These are phyloP conservation scores for Callithrix jacchus DNA, from an alignment of 2,113 vertebrate genomes.

Conservation along the genomic window DNA sequence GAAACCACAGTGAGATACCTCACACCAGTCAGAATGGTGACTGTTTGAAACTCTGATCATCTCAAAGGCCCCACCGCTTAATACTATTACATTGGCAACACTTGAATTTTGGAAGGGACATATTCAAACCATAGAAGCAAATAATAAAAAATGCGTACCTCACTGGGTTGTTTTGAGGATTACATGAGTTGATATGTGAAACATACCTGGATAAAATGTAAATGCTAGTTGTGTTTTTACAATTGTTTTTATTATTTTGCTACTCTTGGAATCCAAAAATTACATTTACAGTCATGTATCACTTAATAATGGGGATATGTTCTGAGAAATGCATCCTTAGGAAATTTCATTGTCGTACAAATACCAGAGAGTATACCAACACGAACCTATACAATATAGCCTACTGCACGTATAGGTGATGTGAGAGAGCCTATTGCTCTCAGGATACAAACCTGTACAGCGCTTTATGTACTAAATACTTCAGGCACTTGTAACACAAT, in stretches of 20 bases:
- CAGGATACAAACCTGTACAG: neutral
- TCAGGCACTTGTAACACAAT: neutral
- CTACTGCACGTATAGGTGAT: neutral
- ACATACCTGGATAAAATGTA: neutral
- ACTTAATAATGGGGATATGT: neutral
- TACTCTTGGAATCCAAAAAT: neutral
- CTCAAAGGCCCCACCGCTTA: neutral
- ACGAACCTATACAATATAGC: neutral
- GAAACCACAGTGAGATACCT: no score
- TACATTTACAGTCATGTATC: neutral
- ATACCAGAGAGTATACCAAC: neutral
- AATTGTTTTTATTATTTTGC: neutral
- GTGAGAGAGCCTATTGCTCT: neutral
- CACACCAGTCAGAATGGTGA: no score
- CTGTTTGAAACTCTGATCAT: no score
- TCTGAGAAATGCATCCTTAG: neutral
- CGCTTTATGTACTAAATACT: neutral
- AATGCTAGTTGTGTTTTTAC: neutral
- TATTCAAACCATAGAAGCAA: neutral
- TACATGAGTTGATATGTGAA: neutral
- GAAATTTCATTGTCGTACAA: no score
- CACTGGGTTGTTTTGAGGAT: neutral
- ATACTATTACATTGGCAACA: neutral
- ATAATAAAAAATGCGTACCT: neutral
- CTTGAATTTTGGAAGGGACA: neutral